phyloP scores from a whole-genome alignment of 2,113 vertebrate genomes.

The Ptilonorhynchus violaceus region DNA sequence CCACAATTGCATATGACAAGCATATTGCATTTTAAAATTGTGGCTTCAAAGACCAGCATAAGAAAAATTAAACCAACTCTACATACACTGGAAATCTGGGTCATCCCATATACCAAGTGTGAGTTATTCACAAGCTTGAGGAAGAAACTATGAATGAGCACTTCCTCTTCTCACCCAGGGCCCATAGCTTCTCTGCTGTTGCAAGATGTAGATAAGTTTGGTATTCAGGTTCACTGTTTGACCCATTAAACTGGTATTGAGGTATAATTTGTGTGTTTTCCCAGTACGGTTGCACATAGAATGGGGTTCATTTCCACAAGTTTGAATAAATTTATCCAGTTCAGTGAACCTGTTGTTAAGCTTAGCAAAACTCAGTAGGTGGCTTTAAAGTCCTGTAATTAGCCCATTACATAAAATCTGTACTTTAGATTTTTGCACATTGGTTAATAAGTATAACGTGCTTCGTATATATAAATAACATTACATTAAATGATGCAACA shows the following conservation, averaged over 20 bases:
- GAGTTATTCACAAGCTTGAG: constrained; percentile 71
- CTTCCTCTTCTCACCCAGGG: constrained; percentile 68
- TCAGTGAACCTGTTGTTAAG: constrained; percentile 88
- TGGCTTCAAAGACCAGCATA: neutral
- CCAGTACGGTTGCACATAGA: constrained; percentile 81
- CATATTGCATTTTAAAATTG: neutral
- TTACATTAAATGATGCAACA: constrained; percentile 77
- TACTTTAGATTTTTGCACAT: constrained; percentile 82
- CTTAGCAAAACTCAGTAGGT: constrained; percentile 86
- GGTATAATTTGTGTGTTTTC: constrained; percentile 89
- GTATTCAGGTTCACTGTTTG: constrained; percentile 84
- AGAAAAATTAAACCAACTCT: constrained; percentile 23
- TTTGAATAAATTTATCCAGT: constrained; percentile 90
- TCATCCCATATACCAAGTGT: constrained; percentile 13
- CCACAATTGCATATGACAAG: neutral
- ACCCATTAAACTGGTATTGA: constrained; percentile 89
- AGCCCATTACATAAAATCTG: constrained; percentile 88
- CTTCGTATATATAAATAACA: constrained; percentile 81
- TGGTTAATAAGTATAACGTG: constrained; percentile 82
- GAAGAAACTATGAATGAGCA: constrained; percentile 65
- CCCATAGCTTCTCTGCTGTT: constrained; percentile 67
- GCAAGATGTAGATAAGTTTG: constrained; percentile 78
- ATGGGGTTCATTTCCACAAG: constrained; percentile 86
- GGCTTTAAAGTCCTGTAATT: constrained; percentile 88
- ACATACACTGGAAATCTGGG: neutral